Percentiles rank a stretch among this genome's conserved stretches.
phyloP scores from a whole-genome alignment of 2,888 invertebrate species.

The Oscheius myriophilus region DNA sequence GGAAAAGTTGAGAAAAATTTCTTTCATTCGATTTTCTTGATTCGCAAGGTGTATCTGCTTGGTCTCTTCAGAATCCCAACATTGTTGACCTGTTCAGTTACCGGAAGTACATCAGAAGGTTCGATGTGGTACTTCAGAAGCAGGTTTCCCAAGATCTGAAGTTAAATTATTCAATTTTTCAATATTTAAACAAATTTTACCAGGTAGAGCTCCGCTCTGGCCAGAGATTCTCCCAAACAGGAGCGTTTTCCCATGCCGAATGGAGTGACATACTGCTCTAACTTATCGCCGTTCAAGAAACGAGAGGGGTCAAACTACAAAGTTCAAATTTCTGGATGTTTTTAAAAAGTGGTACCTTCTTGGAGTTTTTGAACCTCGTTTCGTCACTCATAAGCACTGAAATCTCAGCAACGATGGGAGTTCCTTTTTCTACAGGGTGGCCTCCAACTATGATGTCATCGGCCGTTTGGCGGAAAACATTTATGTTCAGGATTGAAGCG shows the following conservation, averaged over 20 bases:
- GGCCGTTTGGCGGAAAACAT: slow-evolving; percentile 21
- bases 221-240: slow-evolving; percentile 46
- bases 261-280: slow-evolving; percentile 38
- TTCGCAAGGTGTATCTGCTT: too few species aligned
- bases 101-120: slow-evolving; percentile 30
- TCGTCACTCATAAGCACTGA: slow-evolving; percentile 42
- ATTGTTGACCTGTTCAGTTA: slow-evolving; percentile 25
- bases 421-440: slow-evolving; percentile 31
- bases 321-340: too few species aligned
- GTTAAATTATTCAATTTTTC: not conserved
- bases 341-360: slow-evolving; percentile 1
- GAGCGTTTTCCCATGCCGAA: slow-evolving; percentile 47
- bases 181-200: slow-evolving; percentile 5
- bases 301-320: slow-evolving; percentile 30
- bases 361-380: slow-evolving; percentile 26
- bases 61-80: too few species aligned
- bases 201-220: slow-evolving; percentile 45
- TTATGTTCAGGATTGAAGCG: slow-evolving; percentile 46
- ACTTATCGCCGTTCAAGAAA: slow-evolving; percentile 14
- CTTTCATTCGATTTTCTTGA: too few species aligned
- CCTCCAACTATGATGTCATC: slow-evolving; percentile 30
- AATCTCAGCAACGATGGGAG: slow-evolving; percentile 37
- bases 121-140: slow-evolving; percentile 37
- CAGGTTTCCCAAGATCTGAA: slow-evolving; percentile 46
- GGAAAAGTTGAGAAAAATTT: too few species aligned